Evolutionary conservation across 2,113 vertebrate genomes (phyloP), one percentile per base, ranked within the genome.

Genomic region (Callionymus lyra): DNA sequence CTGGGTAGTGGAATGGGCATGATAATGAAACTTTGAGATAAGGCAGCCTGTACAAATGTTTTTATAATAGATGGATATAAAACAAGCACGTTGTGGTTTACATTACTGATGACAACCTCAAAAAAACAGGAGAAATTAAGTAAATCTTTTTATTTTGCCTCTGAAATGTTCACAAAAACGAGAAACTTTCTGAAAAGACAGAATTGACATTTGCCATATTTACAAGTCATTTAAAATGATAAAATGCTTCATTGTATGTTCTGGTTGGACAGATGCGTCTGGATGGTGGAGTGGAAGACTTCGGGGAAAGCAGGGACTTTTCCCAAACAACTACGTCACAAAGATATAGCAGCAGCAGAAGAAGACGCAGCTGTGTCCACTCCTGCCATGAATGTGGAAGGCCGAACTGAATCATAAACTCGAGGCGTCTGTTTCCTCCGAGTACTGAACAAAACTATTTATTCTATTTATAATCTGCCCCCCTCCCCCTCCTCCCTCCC

Each of bases 231-330:
- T n/a, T n/a, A n/a, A n/a, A n/a, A n/a, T n/a, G n/a, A n/a, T n/a
- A n/a, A 27, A 27, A 27, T 6, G 35, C 35, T 16, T 2, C 15
- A 14, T 43, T 68, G 14, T 56, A 4, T 27, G 4, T 8, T 27
- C 21, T 5, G 56, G 39, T 2, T 53, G 5, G 2, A 10, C 44
- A 98, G 95, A 98, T 71, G 85, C 84, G 19, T 97, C 94, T 1
- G 95, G 95, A 27, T 99, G 95, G 95, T 99, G 95, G 95, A 94
- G 85, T 0, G 95, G 95, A 46, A 86, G 91, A 70, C 83, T 98
- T 39, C 87, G 95, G 51, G 93, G 92, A 45, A 99, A 99, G 50
- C 91, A 99, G 72, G 95, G 95, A 50, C 87, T 99, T 19, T 99
- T 99, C 72, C 95, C 95, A 47, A 98, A 96, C 84, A 99, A 99